Evolutionary conservation across 2,113 vertebrate genomes (phyloP), one percentile per base, ranked within the genome.

Genomic region (Corythaixoides concolor): DNA sequence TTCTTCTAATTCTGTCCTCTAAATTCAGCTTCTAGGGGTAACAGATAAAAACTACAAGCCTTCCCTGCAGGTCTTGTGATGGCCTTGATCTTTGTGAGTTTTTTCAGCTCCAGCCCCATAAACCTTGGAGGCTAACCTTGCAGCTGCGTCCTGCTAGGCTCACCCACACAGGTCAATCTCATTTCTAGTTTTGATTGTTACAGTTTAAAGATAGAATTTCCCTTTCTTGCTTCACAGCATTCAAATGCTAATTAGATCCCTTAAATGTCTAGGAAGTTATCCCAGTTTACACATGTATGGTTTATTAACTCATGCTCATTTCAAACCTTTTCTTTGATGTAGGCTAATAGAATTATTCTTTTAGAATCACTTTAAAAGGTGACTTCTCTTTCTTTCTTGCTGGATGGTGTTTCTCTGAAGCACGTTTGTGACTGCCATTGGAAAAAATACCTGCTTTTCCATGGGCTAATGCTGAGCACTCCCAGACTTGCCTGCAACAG

Each of bases 211-310:
- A 90, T 24, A 89, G 86, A 94, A 79, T 95, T 97, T 96, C 77
- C 77, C 58, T 96, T 96, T 96, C 89, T 95, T 95, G 77, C 87
- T 95, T 93, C 84, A 79, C 35, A 79, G 90, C 80, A 93, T 96
- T 97, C 90, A 97, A 95, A 97, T 95, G 95, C 91, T 96, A 96
- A 97, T 93, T 78, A 92, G 89, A 33, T 82, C 28, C 89, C 92
- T 95, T 95, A 93, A 95, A 95, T 69, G 79, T 62, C 92, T 78
- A 95, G 95, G 89, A 97, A 96, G 94, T 96, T 91, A 94, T 94
- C 80, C 92, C 80, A 91, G 92, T 96, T 97, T 97, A 96, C 89
- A 97, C 95, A 77, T 92, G 91, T 35, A 85, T 89, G 89, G 69
- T 89, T 96, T 96, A 95, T 97, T 95, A 97, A 91, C 94, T 92